A percentile compares a stretch with the other conserved stretches of the same genome.
Evolutionary conservation across 2,888 invertebrate genomes (phyloP).

Genomic region (Rugalucina vietnamica): DNA sequence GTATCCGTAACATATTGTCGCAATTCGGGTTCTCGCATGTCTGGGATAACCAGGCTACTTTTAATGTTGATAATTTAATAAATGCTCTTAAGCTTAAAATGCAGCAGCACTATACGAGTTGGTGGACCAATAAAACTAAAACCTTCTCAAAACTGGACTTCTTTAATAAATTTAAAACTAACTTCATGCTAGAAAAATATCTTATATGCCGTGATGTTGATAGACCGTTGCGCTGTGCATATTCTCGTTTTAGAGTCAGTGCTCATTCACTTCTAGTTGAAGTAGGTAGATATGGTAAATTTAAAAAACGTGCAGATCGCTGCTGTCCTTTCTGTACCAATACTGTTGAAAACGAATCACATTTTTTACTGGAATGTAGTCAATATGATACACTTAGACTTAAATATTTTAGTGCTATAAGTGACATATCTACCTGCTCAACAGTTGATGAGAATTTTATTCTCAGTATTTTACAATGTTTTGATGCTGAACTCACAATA

Average conservation of each 20-base stretch:
- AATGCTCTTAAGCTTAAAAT: neutral
- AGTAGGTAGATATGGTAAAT: neutral
- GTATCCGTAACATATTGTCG: neutral
- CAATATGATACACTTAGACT: neutral
- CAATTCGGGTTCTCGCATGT: neutral
- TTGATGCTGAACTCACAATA: constrained; percentile 3
- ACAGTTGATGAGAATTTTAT: neutral
- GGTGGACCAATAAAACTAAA: neutral
- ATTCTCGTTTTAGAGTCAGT: neutral
- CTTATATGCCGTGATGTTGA: neutral
- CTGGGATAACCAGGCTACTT: neutral
- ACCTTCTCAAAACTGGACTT: neutral
- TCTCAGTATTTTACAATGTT: neutral
- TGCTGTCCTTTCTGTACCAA: neutral
- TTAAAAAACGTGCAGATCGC: too few species aligned
- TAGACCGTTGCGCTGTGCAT: neutral
- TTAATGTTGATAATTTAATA: neutral
- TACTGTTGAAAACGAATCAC: neutral
- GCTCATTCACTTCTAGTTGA: neutral
- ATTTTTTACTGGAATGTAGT: neutral
- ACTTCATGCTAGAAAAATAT: neutral
- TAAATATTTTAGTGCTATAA: neutral
- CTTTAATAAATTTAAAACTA: neutral
- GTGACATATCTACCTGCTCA: neutral
- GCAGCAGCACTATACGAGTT: neutral